These are phyloP conservation scores for Anastatus disparis DNA, from an alignment of 1,140 invertebrate species.

Conservation along the genomic window DNA sequence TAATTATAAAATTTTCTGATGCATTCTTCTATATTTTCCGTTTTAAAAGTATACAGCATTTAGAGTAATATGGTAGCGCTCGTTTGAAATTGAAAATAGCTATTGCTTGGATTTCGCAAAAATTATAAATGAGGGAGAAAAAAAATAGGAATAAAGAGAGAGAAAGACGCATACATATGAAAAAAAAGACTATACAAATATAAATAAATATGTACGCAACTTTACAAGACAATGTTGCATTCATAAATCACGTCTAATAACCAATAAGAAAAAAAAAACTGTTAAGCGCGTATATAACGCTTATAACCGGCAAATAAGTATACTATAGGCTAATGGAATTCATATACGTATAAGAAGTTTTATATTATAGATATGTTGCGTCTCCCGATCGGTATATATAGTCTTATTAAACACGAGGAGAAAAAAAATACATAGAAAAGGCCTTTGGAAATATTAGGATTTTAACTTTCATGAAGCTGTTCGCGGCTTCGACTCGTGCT, in stretches of 20 bases:
- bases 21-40: not conserved
- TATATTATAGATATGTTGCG: no score
- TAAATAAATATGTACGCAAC: constrained; percentile 19
- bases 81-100: constrained; percentile 14
- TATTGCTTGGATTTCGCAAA: constrained; percentile 16
- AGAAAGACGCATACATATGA: constrained; percentile 18
- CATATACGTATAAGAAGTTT: constrained; percentile 11
- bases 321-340: constrained; percentile 30
- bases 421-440: not conserved
- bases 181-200: constrained; percentile 3
- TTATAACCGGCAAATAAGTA: no score
- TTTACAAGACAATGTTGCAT: constrained; percentile 32
- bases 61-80: not conserved
- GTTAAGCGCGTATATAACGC: constrained; percentile 28
- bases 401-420: no score
- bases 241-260: constrained; percentile 42
- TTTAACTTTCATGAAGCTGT: constrained; percentile 25
- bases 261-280: constrained; percentile 18
- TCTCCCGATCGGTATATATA: no score
- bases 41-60: no score
- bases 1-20: constrained; percentile 11
- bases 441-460: constrained; percentile 26
- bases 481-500: not conserved
- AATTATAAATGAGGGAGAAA: not conserved
- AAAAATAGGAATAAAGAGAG: not conserved